These are phyloP conservation scores for Lonchura striata DNA, from an alignment of 2,113 vertebrate species.

Conservation along the genomic window DNA sequence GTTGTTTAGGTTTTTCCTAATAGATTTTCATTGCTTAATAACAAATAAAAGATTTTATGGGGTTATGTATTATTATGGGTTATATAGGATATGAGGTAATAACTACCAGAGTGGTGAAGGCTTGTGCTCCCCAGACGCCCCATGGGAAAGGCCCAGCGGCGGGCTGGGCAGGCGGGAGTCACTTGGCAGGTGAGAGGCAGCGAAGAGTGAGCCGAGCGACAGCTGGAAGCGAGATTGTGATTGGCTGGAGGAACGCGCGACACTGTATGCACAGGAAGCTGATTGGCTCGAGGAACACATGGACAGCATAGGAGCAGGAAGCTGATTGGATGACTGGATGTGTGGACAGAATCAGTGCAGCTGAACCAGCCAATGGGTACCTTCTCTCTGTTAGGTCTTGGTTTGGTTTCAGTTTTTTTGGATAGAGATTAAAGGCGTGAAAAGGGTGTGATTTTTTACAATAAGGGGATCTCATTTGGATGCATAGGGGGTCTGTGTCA, in stretches of 20 bases:
- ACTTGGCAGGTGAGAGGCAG: not conserved
- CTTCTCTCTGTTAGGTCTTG: accelerated
- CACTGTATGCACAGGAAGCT: not conserved
- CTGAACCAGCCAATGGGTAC: not conserved
- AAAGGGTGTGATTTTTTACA: not conserved
- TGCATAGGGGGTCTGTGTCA: accelerated
- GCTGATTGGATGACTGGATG: not conserved
- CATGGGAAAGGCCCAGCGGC: not conserved
- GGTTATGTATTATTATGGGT: not conserved
- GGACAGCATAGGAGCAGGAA: not conserved
- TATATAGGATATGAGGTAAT: not conserved
- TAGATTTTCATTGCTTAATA: not conserved
- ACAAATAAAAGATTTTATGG: not conserved
- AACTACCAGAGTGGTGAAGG: too few relatives aligned
- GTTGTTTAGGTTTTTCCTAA: not conserved
- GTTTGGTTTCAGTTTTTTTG: too few relatives aligned
- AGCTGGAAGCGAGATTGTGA: not conserved
- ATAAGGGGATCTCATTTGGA: not conserved
- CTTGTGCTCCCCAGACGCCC: not conserved
- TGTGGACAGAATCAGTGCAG: not conserved
- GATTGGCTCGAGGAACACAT: not conserved
- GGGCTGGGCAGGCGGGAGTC: accelerated
- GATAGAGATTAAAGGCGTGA: not conserved
- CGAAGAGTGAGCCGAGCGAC: too few relatives aligned
- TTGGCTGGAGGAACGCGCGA: not conserved